A percentile compares a stretch with the other conserved stretches of the same genome.
Evolutionary conservation across 2,797 vertebrate genomes (phyloP).

Genomic region (Eleutherodactylus coqui): DNA sequence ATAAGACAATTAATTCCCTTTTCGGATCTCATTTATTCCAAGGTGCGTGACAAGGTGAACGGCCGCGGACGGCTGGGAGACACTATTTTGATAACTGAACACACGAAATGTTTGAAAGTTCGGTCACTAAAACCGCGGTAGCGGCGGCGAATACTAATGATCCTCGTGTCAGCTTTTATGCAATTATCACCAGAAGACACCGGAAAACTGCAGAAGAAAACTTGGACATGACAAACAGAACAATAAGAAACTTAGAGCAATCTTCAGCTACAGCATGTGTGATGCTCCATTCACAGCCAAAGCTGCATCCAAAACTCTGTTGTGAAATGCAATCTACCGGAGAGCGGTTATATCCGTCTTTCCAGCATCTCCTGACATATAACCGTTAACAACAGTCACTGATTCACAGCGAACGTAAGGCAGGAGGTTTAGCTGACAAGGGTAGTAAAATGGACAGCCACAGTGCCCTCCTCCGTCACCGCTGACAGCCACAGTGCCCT

Average conservation of each 20-base stretch:
- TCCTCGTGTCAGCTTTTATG: no score
- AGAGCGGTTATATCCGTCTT: no score
- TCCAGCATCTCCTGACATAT: background rate
- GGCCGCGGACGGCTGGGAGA: background rate
- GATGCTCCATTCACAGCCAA: background rate
- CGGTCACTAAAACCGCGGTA: background rate
- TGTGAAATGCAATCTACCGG: no score
- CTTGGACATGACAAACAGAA: no score
- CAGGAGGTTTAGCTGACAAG: no score
- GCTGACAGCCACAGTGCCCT: no score
- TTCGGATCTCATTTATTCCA: conserved; percentile 69
- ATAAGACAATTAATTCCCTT: conserved; percentile 69
- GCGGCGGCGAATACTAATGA: background rate
- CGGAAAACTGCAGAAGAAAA: no score
- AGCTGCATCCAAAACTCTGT: background rate
- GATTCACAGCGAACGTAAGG: no score
- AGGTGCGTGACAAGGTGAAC: conserved; percentile 58
- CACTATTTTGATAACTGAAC: background rate
- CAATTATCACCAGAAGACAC: background rate
- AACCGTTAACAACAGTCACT: no score
- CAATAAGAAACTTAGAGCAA: background rate
- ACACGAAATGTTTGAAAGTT: background rate
- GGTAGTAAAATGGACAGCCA: no score
- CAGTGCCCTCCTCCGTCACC: no score
- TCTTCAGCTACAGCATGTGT: background rate